Base-by-base conservation (phyloP, 2,797 vertebrate species). In the Neosalanx taihuensis region DNA sequence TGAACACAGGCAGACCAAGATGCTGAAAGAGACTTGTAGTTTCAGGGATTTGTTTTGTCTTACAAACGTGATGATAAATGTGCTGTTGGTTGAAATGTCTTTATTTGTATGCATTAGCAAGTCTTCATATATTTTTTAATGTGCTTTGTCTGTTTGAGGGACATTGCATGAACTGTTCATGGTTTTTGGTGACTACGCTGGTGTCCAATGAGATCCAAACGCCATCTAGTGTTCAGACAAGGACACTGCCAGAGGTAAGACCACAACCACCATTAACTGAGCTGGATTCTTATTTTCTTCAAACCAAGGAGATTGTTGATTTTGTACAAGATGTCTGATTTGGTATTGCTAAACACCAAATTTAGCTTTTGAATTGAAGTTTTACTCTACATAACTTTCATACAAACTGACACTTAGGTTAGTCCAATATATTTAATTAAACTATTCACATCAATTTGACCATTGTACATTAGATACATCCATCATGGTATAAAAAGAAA, bases 311-410 rank as follows among this genome's bases (percentile, higher is more conserved):
- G 1, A 26, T 26, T 4, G 37, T 41, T 41, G n/a, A n/a, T 92
- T 49, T 66, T 71, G 77, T 97, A 98, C 3, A 67, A 81, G 0
- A 98, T 1, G 3, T 92, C 86, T 0, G 93, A 89, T 0, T 96
- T 96, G 64, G 76, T 49, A 12, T 51, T 89, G 0, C 73, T 26
- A 26, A 1, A 26, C 23, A 26, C 1, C 23, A 26, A 26, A 26
- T 26, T 26, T 26, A 26, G 23, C 23, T 26, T 26, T 26, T 26
- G 23, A 26, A 26, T 26, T 1, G 1, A 26, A 26, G 23, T 26
- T 26, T 26, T 26, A 26, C 23, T 26, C 23, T 26, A 26, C 1
- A 1, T 37, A 9, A 37, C 35, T 51, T 18, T 13, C 23, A 66
- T 6, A 23, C 3, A 51, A 26, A 66, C n/a, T 51, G 64, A 64